A percentile compares a stretch with the other conserved stretches of the same genome.
These are phyloP conservation scores for Manis javanica DNA, from an alignment of 2,797 vertebrate species.

Conservation along the genomic window DNA sequence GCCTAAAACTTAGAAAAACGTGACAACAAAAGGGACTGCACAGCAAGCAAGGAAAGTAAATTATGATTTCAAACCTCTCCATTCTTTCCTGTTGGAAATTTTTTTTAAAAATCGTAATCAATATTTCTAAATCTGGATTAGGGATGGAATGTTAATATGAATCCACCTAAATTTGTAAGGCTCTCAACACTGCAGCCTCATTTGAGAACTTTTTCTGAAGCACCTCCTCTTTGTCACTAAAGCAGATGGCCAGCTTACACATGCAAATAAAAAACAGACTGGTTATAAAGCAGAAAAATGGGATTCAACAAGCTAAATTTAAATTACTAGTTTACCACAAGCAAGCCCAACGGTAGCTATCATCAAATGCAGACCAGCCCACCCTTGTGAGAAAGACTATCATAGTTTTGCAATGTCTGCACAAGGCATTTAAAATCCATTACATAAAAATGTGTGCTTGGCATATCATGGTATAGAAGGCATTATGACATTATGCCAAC, in stretches of 20 bases:
- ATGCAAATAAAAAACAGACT: conserved; percentile 46
- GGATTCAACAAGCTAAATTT: background rate
- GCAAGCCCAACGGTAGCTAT: background rate
- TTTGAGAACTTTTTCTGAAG: background rate
- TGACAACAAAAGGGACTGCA: background rate
- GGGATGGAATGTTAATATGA: background rate
- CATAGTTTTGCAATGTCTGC: background rate
- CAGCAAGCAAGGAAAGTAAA: background rate
- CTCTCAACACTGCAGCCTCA: background rate
- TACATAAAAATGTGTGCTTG: conserved; percentile 20
- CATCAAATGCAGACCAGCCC: conserved; percentile 14
- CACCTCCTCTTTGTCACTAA: background rate
- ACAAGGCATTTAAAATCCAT: background rate
- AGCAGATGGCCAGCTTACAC: background rate
- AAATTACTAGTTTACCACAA: conserved; percentile 2
- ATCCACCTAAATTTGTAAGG: conserved; percentile 15
- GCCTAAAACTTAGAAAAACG: background rate
- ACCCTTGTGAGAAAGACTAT: background rate
- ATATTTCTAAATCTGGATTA: background rate
- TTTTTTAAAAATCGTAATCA: background rate
- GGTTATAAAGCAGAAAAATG: background rate
- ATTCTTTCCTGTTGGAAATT: background rate
- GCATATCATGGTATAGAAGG: background rate
- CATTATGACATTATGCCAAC: background rate
- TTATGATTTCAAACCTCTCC: background rate